A percentile compares a stretch with the other conserved stretches of the same genome.
Conservation (phyloP, 2,888 invertebrate genomes). For the Octodonta nipae region DNA sequence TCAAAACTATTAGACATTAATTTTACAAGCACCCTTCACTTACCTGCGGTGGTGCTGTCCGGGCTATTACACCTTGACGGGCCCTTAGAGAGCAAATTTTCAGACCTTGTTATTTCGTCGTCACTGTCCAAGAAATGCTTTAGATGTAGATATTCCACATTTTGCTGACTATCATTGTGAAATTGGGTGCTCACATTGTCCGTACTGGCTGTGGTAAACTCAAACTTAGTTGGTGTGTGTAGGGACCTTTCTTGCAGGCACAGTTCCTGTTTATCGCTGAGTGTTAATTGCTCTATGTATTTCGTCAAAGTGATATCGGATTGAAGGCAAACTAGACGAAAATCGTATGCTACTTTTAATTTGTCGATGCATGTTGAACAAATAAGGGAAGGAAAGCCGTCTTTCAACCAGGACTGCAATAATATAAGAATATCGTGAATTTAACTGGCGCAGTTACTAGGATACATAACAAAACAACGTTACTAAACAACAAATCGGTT, state of each 20-base stretch:
- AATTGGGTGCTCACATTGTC: constrained; percentile 19
- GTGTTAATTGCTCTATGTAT: constrained; percentile 11
- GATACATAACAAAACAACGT: no score
- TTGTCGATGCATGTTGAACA: constrained; percentile 29
- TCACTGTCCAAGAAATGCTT: constrained; percentile 32
- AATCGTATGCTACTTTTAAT: constrained; percentile 29
- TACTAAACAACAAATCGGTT: no score
- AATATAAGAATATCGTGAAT: no score
- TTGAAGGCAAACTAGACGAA: constrained; percentile 28
- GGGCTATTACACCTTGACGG: neutral
- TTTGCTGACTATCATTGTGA: constrained; percentile 25
- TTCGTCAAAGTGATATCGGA: constrained; percentile 27
- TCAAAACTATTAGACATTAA: no score
- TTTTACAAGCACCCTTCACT: no score
- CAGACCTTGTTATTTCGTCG: constrained; percentile 24
- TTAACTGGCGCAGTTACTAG: no score
- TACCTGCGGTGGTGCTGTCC: no score
- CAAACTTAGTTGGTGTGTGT: constrained; percentile 25
- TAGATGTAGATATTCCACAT: constrained; percentile 29
- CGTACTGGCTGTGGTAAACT: constrained; percentile 19
- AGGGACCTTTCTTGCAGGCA: constrained; percentile 12
- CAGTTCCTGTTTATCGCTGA: constrained; percentile 5
- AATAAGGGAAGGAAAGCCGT: constrained; percentile 28
- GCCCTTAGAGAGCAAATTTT: constrained; percentile 4
- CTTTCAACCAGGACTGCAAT: constrained; percentile 29